Evolutionary conservation across 2,113 vertebrate genomes (phyloP).

Genomic region (Piprites chloris): DNA sequence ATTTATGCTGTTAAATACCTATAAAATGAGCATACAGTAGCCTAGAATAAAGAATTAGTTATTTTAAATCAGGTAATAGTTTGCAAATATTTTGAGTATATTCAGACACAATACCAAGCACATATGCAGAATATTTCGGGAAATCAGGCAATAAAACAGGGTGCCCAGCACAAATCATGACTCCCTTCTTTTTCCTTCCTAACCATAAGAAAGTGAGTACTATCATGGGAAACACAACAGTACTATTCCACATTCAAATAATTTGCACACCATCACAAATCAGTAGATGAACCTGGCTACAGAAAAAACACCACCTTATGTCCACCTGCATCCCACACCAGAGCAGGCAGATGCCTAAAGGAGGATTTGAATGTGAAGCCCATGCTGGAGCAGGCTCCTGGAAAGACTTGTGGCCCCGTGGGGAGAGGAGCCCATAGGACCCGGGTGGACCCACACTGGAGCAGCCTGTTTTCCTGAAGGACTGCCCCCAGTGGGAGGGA

Average conservation of each 20-base stretch:
- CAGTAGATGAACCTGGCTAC: neutral
- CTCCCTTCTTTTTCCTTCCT: neutral
- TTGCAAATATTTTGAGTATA: neutral
- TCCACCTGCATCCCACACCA: neutral
- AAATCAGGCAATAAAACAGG: neutral
- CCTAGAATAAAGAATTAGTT: neutral
- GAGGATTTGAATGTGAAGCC: neutral
- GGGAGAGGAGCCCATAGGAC: neutral
- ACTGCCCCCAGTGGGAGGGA: neutral
- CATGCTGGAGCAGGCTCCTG: neutral
- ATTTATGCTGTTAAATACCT: neutral
- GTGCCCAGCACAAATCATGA: neutral
- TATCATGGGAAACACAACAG: neutral
- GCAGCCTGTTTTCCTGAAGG: neutral
- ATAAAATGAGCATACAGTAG: neutral
- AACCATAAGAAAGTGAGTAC: neutral
- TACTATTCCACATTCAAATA: neutral
- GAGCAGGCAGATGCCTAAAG: neutral
- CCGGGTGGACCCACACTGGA: fast-evolving
- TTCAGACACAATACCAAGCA: neutral
- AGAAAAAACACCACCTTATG: neutral
- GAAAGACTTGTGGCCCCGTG: neutral
- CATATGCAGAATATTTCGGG: neutral
- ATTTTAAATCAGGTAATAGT: neutral
- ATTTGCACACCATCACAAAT: neutral